phyloP scores from a whole-genome alignment of 2,797 vertebrate species.

The Acrocephalus scirpaceus region DNA sequence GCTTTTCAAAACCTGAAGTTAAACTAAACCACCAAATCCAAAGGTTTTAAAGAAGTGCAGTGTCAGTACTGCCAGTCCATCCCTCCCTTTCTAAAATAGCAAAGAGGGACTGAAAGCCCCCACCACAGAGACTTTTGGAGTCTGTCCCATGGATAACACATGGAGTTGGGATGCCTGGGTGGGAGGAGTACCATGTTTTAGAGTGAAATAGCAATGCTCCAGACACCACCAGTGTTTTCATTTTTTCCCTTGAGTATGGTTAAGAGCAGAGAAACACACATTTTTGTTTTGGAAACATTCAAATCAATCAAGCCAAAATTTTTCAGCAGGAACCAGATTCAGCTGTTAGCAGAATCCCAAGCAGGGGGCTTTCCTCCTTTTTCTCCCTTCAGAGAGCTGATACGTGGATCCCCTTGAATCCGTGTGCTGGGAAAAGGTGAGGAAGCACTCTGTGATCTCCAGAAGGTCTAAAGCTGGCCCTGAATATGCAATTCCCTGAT shows the following conservation, averaged over 20 bases:
- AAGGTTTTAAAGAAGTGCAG: background rate
- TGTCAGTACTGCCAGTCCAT: background rate
- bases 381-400: background rate
- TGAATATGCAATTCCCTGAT: background rate
- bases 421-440: background rate
- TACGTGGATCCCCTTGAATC: background rate
- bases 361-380: background rate
- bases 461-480: background rate
- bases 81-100: background rate
- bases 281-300: background rate
- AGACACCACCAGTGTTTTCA: background rate
- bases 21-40: background rate
- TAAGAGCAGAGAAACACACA: background rate
- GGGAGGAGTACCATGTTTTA: background rate
- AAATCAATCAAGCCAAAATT: background rate
- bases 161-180: background rate
- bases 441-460: background rate
- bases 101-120: background rate
- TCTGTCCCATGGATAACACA: background rate
- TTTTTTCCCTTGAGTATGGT: background rate
- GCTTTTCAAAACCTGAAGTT: background rate
- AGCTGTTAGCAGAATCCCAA: background rate
- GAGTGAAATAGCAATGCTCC: background rate
- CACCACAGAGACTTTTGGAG: accelerated
- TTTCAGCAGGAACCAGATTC: background rate